Evolutionary conservation across 1,140 invertebrate genomes (phyloP).

Genomic region (Luehdorfia chinensis): DNA sequence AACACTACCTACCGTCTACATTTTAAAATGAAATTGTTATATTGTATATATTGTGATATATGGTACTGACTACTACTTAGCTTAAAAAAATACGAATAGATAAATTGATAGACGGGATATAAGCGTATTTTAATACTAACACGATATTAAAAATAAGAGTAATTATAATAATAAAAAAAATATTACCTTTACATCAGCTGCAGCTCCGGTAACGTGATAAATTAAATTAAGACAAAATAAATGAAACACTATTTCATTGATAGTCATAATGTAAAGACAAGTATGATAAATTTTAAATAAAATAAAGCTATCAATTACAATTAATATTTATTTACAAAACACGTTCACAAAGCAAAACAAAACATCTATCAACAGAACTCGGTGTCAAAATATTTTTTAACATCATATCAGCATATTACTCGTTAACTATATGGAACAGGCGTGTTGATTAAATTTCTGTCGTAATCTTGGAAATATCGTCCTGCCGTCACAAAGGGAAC

Average conservation of each 20-base stretch:
- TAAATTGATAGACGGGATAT: too few species aligned
- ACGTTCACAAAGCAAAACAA: constrained; percentile 52
- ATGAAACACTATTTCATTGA: constrained; percentile 52
- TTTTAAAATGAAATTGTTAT: too few species aligned
- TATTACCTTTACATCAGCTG: constrained; percentile 54
- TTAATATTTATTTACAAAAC: constrained; percentile 49
- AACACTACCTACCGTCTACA: too few species aligned
- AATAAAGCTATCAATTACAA: constrained; percentile 17
- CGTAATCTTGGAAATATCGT: constrained; percentile 30
- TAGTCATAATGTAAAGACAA: constrained; percentile 56
- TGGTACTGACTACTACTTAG: too few species aligned
- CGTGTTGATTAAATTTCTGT: constrained; percentile 36
- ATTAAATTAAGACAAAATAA: constrained; percentile 54
- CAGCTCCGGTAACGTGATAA: constrained; percentile 45
- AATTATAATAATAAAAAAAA: too few species aligned
- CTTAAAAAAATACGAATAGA: too few species aligned
- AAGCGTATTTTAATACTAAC: too few species aligned
- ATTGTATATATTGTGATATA: too few species aligned
- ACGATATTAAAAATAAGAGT: too few species aligned
- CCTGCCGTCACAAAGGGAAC: constrained; percentile 49
- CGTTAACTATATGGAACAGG: constrained; percentile 27
- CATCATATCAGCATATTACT: constrained; percentile 51
- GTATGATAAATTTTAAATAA: constrained; percentile 28
- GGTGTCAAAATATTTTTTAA: constrained; percentile 32
- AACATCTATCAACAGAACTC: constrained; percentile 31